Conservation (phyloP, 2,797 vertebrate genomes). For the Muscicapa comitata region DNA sequence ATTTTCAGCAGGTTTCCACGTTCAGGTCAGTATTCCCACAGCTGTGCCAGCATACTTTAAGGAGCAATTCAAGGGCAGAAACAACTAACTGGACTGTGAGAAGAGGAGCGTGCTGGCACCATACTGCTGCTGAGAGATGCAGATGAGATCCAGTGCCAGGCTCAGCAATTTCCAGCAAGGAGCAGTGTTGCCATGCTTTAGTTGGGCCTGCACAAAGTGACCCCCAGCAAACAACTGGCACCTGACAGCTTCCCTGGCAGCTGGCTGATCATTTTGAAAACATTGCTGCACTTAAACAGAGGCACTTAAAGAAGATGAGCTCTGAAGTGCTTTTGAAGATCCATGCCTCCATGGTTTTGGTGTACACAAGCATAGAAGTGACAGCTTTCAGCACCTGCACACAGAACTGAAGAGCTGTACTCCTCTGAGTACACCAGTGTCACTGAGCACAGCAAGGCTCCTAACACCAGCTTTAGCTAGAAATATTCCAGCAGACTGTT, state of each 20-base stretch:
- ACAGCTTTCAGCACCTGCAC: not conserved
- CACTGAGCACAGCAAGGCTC: not conserved
- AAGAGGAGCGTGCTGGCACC: not conserved
- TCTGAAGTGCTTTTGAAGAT: not conserved
- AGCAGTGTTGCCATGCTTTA: rapidly evolving
- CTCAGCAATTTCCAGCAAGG: not conserved
- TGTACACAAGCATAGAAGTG: not conserved
- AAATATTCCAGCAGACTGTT: not conserved
- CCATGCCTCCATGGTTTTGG: rapidly evolving
- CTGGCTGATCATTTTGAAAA: not conserved
- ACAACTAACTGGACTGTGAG: not conserved
- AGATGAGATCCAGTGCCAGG: not conserved
- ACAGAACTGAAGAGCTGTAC: not conserved
- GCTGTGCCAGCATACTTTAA: not conserved
- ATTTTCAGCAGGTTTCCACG: not conserved
- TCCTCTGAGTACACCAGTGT: not conserved
- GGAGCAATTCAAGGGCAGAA: not conserved
- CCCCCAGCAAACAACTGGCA: not conserved
- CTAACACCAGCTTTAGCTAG: not conserved
- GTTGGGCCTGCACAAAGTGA: rapidly evolving
- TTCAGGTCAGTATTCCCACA: not conserved
- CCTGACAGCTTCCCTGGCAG: not conserved
- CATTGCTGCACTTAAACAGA: not conserved
- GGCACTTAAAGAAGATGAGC: not conserved
- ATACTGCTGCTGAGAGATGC: not conserved